Evolutionary conservation across 2,113 vertebrate species (phyloP).

Genomic region (Archocentrus centrarchus): DNA sequence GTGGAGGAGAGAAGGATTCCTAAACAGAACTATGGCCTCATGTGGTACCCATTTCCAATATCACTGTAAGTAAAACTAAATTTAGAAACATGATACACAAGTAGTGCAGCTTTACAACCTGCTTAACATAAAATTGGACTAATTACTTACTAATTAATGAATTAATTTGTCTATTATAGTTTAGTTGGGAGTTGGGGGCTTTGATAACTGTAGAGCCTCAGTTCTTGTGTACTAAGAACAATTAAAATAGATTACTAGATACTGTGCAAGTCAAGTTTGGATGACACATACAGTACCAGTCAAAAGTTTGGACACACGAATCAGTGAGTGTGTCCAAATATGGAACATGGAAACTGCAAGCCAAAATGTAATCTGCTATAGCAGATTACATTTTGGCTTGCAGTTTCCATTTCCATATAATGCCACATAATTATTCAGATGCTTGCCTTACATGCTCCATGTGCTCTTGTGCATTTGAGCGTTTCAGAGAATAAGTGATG

Average conservation of each 20-base stretch:
- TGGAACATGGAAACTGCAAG: too few relatives aligned
- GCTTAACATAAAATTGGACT: neutral
- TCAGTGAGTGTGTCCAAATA: too few relatives aligned
- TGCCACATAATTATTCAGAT: slow-evolving; percentile 42
- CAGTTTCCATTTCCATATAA: slow-evolving; percentile 31
- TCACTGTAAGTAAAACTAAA: neutral
- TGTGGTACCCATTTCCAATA: neutral
- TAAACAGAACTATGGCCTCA: neutral
- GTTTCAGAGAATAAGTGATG: slow-evolving; percentile 45
- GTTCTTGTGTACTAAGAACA: too few relatives aligned
- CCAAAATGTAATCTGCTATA: too few relatives aligned
- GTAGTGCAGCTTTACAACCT: neutral
- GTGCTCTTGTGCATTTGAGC: neutral
- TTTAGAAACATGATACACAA: neutral
- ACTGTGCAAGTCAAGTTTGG: too few relatives aligned
- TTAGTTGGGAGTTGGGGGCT: neutral
- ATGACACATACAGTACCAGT: too few relatives aligned
- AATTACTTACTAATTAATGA: too few relatives aligned
- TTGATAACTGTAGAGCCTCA: neutral
- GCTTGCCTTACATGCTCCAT: neutral
- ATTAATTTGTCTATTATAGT: too few relatives aligned
- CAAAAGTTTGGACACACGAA: too few relatives aligned
- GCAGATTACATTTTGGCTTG: neutral
- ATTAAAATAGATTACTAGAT: neutral
- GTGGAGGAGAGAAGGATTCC: neutral